Conservation (phyloP, 2,888 invertebrate species). For the Cheilosia impressa region DNA sequence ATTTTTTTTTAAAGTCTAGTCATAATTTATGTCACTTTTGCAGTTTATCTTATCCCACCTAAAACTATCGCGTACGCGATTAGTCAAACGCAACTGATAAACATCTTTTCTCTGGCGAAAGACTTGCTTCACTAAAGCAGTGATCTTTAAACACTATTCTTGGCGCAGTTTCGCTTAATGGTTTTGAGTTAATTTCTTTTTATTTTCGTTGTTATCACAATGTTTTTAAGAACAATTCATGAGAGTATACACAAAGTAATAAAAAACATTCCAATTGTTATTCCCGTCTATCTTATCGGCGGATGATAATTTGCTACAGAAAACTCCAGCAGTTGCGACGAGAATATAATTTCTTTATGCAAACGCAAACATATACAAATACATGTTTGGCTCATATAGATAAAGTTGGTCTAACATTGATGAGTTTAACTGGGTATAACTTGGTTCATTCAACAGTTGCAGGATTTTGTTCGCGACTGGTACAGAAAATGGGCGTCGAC, state of each 20-base stretch:
- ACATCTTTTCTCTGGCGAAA: background rate
- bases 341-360: slow-evolving; percentile 30
- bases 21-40: slow-evolving; percentile 10
- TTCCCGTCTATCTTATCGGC: slow-evolving; percentile 39
- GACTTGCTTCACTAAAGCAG: background rate
- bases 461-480: no score
- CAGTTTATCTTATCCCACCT: slow-evolving; percentile 24
- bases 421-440: background rate
- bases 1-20: background rate
- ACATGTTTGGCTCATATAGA: background rate
- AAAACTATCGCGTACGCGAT: slow-evolving; percentile 18
- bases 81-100: background rate
- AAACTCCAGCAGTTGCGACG: slow-evolving; percentile 25
- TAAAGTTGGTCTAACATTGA: background rate
- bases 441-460: no score
- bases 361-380: background rate
- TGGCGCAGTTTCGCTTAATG: background rate
- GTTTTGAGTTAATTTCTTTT: background rate
- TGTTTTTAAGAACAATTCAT: slow-evolving; percentile 1
- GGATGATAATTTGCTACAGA: slow-evolving; percentile 2
- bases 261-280: slow-evolving; percentile 8
- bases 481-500: no score
- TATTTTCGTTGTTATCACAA: background rate
- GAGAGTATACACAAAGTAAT: background rate
- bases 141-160: background rate